A percentile compares a stretch with the other conserved stretches of the same genome.
phyloP scores from a whole-genome alignment of 2,797 vertebrate species.

The Hybognathus amarus region DNA sequence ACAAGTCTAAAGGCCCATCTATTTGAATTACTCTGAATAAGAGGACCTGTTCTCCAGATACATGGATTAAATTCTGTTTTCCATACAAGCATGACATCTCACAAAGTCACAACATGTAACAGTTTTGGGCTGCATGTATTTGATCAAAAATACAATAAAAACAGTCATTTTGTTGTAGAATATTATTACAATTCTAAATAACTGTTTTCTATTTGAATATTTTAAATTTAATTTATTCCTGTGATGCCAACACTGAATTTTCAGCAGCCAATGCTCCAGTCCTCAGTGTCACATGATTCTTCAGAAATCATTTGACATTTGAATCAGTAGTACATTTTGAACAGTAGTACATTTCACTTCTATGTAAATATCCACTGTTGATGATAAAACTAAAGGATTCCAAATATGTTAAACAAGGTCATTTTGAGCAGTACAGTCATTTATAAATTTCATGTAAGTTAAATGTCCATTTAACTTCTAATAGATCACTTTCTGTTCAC shows the following conservation, averaged over 20 bases:
- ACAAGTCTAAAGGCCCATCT: conserved; percentile 48
- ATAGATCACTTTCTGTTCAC: conserved; percentile 52
- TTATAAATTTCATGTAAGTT: conserved; percentile 48
- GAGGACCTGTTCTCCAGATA: conserved; percentile 32
- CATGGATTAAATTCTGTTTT: conserved; percentile 50
- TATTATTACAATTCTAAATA: neutral
- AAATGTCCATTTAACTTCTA: conserved; percentile 40
- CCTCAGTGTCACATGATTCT: neutral
- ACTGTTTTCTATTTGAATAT: neutral
- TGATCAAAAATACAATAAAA: neutral
- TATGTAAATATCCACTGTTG: neutral
- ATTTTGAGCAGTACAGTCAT: conserved; percentile 42
- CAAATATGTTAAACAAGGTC: neutral
- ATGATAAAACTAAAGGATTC: neutral
- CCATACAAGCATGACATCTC: neutral
- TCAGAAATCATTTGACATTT: no score
- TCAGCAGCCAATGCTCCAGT: neutral
- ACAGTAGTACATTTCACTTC: neutral
- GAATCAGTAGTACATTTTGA: no score
- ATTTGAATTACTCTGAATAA: conserved; percentile 42
- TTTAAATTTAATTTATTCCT: neutral
- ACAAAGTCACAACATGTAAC: neutral
- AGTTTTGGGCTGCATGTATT: neutral
- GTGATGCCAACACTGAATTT: neutral
- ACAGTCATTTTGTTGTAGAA: neutral